Evolutionary conservation across 2,113 vertebrate species (phyloP).

Genomic region (Scortum barcoo): DNA sequence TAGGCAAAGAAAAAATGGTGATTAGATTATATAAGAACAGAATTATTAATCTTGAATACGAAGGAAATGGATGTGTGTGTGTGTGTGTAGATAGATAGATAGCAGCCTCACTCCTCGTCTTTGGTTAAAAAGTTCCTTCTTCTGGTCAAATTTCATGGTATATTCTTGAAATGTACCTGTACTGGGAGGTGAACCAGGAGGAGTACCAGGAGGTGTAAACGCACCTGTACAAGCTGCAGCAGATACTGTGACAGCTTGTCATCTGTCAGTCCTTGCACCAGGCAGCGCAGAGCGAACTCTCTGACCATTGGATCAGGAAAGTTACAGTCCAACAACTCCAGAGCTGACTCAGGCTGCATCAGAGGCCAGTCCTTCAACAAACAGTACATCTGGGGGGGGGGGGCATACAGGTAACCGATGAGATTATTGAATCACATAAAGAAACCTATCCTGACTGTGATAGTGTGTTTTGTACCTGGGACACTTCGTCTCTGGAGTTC

Average conservation of each 20-base stretch:
- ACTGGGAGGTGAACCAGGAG: neutral
- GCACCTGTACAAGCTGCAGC: constrained; percentile 96
- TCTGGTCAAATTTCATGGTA: no score
- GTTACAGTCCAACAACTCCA: constrained; percentile 96
- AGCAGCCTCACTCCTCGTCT: no score
- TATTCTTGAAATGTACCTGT: neutral
- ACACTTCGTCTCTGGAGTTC: constrained; percentile 98
- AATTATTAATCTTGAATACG: no score
- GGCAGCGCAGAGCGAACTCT: constrained; percentile 93
- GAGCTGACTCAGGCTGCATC: constrained; percentile 94
- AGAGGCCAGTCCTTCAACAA: constrained; percentile 96
- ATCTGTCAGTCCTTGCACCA: constrained; percentile 94
- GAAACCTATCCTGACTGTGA: neutral
- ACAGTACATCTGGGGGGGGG: constrained; percentile 91
- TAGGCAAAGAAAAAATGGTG: no score
- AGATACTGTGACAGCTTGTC: constrained; percentile 97
- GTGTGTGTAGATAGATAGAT: no score
- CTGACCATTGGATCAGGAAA: constrained; percentile 95
- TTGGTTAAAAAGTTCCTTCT: no score
- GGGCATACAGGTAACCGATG: neutral
- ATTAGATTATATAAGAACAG: no score
- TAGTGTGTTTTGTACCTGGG: constrained; percentile 86
- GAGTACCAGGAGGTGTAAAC: neutral
- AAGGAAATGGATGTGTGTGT: no score
- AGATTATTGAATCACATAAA: neutral